Percentiles rank a stretch among this genome's conserved stretches.
Conservation (phyloP, 2,797 vertebrate genomes). For the Crossoptilon crossoptilon region DNA sequence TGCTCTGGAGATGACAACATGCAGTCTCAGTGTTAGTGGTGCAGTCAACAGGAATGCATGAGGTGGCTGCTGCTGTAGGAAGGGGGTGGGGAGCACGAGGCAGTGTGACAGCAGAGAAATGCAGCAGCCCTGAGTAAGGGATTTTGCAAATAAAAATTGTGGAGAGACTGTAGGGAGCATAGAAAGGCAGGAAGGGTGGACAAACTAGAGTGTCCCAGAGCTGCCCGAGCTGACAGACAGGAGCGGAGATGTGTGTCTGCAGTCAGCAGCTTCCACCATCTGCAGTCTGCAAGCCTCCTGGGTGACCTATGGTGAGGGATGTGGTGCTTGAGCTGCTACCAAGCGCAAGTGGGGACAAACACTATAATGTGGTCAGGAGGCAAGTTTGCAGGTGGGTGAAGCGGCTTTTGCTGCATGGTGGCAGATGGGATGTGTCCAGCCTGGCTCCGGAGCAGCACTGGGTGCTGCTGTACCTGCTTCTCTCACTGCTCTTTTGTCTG, state of each 20-base stretch:
- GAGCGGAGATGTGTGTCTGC: no score
- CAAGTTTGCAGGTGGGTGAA: neutral
- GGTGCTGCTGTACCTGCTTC: fast-evolving
- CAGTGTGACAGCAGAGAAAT: no score
- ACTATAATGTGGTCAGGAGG: neutral
- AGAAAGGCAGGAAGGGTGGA: neutral
- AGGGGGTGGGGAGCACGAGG: neutral
- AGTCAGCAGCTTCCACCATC: no score
- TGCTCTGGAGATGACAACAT: fast-evolving
- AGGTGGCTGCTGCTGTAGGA: no score
- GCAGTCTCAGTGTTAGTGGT: fast-evolving
- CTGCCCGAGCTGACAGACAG: no score
- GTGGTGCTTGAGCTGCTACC: neutral
- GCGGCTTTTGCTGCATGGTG: neutral
- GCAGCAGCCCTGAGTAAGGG: no score
- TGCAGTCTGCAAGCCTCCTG: neutral
- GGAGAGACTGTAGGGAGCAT: fast-evolving
- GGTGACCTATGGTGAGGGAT: no score
- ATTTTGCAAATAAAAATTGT: no score
- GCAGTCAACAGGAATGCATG: neutral
- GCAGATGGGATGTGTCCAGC: neutral
- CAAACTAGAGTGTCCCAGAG: no score
- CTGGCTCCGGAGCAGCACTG: neutral
- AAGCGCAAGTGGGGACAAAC: neutral
- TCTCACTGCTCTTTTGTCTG: neutral